Percentiles rank a stretch among this genome's conserved stretches.
Evolutionary conservation across 1,140 invertebrate genomes (phyloP).

Genomic region (Paraescarpia echinospica): DNA sequence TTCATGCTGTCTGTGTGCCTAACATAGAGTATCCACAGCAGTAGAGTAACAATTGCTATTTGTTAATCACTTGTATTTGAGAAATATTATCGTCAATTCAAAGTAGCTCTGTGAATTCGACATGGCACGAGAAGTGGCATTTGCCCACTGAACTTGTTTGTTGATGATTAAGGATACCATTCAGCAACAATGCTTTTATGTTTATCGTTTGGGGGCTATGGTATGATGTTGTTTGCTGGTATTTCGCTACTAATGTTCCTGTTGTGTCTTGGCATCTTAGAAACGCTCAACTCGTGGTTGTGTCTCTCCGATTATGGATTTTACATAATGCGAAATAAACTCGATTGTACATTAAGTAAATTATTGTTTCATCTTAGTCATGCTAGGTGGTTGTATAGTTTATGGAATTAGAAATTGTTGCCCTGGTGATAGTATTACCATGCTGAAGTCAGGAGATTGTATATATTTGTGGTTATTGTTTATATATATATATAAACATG

Average conservation of each 20-base stretch:
- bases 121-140: neutral
- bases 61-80: neutral
- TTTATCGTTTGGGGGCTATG: neutral
- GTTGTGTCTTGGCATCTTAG: neutral
- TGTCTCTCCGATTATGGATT: neutral
- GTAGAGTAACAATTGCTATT: neutral
- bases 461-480: neutral
- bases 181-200: neutral
- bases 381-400: neutral
- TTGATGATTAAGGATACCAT: neutral
- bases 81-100: neutral
- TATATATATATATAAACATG: neutral
- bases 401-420: neutral
- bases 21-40: neutral
- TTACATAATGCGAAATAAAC: neutral
- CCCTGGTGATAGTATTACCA: neutral
- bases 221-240: neutral
- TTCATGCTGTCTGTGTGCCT: neutral
- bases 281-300: neutral
- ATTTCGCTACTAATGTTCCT: neutral
- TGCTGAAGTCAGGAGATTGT: neutral
- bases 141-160: neutral
- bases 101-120: neutral
- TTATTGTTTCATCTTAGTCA: too few relatives aligned
- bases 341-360: neutral